Evolutionary conservation across 2,797 vertebrate genomes (phyloP), one percentile per base, ranked within the genome.

Genomic region (Pangasius djambal): DNA sequence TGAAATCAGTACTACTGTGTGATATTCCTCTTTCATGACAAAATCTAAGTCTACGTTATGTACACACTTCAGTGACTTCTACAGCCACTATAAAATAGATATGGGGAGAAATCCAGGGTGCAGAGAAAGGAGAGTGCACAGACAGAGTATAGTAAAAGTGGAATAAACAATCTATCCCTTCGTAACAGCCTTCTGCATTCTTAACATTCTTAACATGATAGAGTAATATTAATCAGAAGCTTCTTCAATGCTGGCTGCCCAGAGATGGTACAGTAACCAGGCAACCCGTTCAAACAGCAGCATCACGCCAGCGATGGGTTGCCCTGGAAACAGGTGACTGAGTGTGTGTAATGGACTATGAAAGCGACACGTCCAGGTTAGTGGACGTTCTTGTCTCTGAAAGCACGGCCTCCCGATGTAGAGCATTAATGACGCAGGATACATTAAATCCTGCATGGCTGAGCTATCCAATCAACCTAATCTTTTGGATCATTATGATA

Each of bases 301-400:
- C 87, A 90, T 90, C 89, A 90, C 52, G 88, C 84, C 81, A 86
- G 86, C 12, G 15, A 86, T 50, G 89, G 89, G 91, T 92, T 92
- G 88, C 91, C 90, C 88, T 91, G 90, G 91, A 92, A 92, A 92
- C 91, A 91, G 90, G 91, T 91, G 87, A 91, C 82, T 89, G 87
- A 89, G 87, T 40, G 67, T 34, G 52, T 88, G 81, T 90, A 82
- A 87, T 87, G 83, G 89, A 87, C 82, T 40, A 89, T 85, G 85
- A 87, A 86, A 85, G 85, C 52, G 63, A 90, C 89, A 90, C 10
- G 70, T 83, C 55, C 70, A 84, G 70, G 86, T 67, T 74, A 74
- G 85, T 25, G 75, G 63, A 70, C n/a, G 20, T 50, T 79, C 63
- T 37, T 57, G 48, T 79, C 31, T 40, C n/a, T 9, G 52, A 34